These are phyloP conservation scores for Pelecanoides urinatrix DNA, from an alignment of 2,113 vertebrate genomes.

Conservation along the genomic window DNA sequence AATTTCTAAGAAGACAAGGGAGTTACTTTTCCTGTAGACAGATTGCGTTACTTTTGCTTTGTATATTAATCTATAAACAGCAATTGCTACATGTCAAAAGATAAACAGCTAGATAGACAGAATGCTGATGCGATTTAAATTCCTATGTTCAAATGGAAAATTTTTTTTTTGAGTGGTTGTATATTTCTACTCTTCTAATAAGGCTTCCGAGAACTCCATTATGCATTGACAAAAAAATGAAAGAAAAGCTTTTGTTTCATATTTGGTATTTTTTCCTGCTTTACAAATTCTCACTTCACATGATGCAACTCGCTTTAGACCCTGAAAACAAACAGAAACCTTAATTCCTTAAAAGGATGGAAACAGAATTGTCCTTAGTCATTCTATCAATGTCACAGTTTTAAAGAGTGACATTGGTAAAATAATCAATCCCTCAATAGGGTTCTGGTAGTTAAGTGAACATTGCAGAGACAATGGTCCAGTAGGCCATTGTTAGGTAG, in stretches of 20 bases:
- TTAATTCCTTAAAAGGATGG: background rate
- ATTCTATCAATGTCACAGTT: background rate
- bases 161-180: background rate
- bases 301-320: background rate
- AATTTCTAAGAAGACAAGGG: background rate
- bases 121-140: background rate
- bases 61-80: background rate
- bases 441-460: background rate
- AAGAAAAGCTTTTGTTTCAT: background rate
- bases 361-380: background rate
- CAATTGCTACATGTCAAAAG: background rate
- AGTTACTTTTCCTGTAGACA: background rate
- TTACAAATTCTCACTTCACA: background rate
- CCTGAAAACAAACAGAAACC: background rate
- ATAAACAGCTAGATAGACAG: background rate
- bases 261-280: background rate
- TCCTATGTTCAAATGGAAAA: background rate
- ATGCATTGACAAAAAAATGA: background rate
- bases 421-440: background rate
- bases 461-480: background rate
- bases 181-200: background rate
- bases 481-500: background rate
- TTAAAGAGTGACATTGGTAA: background rate
- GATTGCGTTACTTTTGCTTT: background rate
- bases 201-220: background rate